Conservation (phyloP, 2,797 vertebrate species). For the Gambelia wislizenii region DNA sequence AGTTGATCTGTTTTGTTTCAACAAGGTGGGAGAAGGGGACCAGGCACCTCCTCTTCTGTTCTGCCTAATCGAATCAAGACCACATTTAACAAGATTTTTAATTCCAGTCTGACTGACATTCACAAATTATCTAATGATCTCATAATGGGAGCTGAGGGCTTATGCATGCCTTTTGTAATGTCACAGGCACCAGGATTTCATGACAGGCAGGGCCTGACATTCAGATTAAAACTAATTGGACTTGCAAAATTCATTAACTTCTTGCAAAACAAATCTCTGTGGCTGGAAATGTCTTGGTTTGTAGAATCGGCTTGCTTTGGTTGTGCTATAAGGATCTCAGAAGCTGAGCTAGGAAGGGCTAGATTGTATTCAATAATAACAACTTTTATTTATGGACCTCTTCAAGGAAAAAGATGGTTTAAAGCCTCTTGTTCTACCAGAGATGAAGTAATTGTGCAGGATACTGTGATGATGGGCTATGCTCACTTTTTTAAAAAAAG, state of each 20-base stretch:
- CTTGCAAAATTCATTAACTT: slow-evolving; percentile 57
- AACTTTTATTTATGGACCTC: background rate
- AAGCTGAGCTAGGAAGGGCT: background rate
- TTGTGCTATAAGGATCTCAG: background rate
- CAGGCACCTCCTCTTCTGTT: background rate
- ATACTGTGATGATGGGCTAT: background rate
- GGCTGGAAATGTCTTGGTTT: slow-evolving; percentile 22
- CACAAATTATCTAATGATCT: slow-evolving; percentile 44
- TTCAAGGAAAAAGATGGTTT: background rate
- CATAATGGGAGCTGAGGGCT: slow-evolving; percentile 36
- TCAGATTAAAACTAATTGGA: slow-evolving; percentile 49
- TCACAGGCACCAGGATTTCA: slow-evolving; percentile 32
- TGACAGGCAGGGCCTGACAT: slow-evolving; percentile 39
- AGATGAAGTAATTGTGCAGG: background rate
- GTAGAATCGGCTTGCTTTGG: background rate
- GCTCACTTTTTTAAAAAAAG: background rate
- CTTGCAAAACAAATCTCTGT: slow-evolving; percentile 30
- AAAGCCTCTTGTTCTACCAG: background rate
- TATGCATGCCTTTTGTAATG: slow-evolving; percentile 39
- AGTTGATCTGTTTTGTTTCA: background rate
- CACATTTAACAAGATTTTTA: slow-evolving; percentile 27
- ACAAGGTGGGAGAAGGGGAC: fast-evolving
- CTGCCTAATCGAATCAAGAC: slow-evolving; percentile 6
- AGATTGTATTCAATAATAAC: background rate
- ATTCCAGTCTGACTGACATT: slow-evolving; percentile 33